Evolutionary conservation across 2,888 invertebrate species (phyloP).

Genomic region (Laspeyria flexula): DNA sequence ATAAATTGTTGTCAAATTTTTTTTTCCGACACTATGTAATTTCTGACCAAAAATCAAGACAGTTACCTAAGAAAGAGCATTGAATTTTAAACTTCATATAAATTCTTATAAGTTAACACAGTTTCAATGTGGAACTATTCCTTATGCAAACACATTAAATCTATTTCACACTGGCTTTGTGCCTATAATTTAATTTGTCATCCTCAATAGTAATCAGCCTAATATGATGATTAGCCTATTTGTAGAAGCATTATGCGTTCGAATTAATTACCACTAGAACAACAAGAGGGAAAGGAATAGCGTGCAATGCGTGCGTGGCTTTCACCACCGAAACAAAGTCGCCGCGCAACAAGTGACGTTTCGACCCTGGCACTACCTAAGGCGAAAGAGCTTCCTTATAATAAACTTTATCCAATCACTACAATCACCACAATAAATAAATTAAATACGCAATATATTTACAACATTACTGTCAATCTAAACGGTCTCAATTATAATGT

Average conservation of each 20-base stretch:
- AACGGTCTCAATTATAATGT: conserved; percentile 48
- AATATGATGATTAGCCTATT: conserved; percentile 37
- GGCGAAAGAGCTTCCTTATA: conserved; percentile 54
- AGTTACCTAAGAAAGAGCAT: too few species aligned
- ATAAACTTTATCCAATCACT: conserved; percentile 37
- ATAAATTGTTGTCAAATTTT: too few species aligned
- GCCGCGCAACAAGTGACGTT: conserved; percentile 81
- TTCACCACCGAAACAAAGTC: conserved; percentile 78
- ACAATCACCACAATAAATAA: conserved; percentile 16
- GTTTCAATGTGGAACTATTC: too few species aligned
- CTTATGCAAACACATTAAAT: not conserved
- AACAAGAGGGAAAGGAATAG: conserved; percentile 65
- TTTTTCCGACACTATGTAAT: too few species aligned
- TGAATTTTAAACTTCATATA: too few species aligned
- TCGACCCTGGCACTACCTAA: conserved; percentile 59
- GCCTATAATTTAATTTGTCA: conserved; percentile 21
- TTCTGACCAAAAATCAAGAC: too few species aligned
- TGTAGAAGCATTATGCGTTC: conserved; percentile 38
- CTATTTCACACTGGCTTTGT: conserved; percentile 3
- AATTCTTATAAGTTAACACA: too few species aligned
- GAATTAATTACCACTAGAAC: conserved; percentile 64
- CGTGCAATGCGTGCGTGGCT: conserved; percentile 80
- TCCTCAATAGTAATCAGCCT: conserved; percentile 29
- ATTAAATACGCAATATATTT: conserved; percentile 13
- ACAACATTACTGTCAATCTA: conserved; percentile 30